These are phyloP conservation scores for Rhogogaster chlorosoma DNA, from an alignment of 2,888 invertebrate genomes.

Conservation along the genomic window DNA sequence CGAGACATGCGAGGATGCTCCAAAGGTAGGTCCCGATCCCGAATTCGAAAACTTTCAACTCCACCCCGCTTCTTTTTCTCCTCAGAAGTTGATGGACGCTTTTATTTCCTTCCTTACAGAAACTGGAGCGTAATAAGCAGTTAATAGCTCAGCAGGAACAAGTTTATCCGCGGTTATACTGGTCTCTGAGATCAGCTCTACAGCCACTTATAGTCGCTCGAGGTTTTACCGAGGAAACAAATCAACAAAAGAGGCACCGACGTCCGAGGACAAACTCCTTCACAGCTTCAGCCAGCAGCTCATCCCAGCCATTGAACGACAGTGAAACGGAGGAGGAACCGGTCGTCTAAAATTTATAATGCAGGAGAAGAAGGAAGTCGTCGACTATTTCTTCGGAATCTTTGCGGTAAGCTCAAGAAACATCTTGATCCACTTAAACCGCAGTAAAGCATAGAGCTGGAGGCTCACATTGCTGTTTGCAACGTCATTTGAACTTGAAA, in stretches of 20 bases:
- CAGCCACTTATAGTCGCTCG: constrained; percentile 86
- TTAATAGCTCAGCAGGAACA: constrained; percentile 88
- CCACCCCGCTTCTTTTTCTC: background rate
- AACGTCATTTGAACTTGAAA: background rate
- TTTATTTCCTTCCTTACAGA: constrained; percentile 73
- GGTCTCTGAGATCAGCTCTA: constrained; percentile 87
- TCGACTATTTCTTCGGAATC: background rate
- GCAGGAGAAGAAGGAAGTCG: background rate
- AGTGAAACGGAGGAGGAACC: constrained; percentile 84
- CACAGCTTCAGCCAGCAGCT: constrained; percentile 80
- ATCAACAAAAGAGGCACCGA: constrained; percentile 80
- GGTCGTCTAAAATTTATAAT: constrained; percentile 75
- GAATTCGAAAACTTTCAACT: background rate
- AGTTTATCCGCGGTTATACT: constrained; percentile 86
- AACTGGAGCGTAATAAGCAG: constrained; percentile 83
- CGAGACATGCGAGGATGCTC: constrained; percentile 78
- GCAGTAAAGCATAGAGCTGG: background rate
- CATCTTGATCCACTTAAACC: constrained; percentile 32
- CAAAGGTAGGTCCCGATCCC: constrained; percentile 76
- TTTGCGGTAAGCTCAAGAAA: constrained; percentile 36
- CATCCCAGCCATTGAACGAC: constrained; percentile 81
- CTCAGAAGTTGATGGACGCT: background rate
- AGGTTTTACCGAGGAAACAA: constrained; percentile 68
- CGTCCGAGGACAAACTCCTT: constrained; percentile 82
- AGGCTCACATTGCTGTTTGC: background rate